phyloP scores from a whole-genome alignment of 2,113 vertebrate species.

The Microtus montanus region DNA sequence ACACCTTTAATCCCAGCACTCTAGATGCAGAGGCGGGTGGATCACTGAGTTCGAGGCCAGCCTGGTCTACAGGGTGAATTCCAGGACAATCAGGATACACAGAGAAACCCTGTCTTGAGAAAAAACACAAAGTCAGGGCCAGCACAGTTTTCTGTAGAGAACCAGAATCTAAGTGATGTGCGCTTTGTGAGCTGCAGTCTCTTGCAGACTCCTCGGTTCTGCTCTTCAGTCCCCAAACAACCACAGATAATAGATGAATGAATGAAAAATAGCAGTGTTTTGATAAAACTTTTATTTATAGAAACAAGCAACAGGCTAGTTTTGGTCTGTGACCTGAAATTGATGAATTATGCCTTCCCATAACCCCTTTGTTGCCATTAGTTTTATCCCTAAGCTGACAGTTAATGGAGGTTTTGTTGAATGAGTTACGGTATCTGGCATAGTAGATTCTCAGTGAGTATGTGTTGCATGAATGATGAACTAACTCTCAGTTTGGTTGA shows the following conservation, averaged over 20 bases:
- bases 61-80: background rate
- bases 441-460: background rate
- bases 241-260: background rate
- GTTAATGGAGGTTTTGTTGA: background rate
- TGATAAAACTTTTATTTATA: conserved; percentile 36
- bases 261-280: background rate
- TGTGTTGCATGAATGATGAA: background rate
- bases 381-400: background rate
- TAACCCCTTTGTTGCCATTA: background rate
- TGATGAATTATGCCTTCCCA: background rate
- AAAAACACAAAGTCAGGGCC: background rate
- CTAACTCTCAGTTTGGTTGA: background rate
- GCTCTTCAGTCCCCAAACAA: background rate
- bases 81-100: background rate
- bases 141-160: background rate
- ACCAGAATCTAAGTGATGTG: background rate
- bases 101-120: background rate
- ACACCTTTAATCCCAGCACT: background rate
- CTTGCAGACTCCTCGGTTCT: background rate
- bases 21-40: background rate
- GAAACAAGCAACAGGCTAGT: background rate
- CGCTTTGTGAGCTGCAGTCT: background rate
- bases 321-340: background rate
- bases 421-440: background rate
- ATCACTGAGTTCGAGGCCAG: background rate